A percentile compares a stretch with the other conserved stretches of the same genome.
phyloP scores from a whole-genome alignment of 2,113 vertebrate genomes.

The Isichthys henryi region DNA sequence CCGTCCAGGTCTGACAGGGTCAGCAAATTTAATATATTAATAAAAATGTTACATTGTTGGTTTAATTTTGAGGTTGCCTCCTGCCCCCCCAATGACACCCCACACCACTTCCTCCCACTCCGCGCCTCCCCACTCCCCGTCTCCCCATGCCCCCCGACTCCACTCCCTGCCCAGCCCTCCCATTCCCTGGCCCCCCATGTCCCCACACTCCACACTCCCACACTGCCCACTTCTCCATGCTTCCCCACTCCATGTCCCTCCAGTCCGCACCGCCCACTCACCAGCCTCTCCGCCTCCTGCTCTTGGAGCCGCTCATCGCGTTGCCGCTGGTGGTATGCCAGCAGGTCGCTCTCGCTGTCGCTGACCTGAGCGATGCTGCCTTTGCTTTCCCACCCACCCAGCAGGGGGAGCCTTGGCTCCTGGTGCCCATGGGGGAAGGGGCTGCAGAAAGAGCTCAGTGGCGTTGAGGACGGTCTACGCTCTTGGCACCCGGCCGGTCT shows the following conservation, averaged over 20 bases:
- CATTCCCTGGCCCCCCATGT: slow-evolving; percentile 16
- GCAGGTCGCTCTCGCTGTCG: slow-evolving; percentile 77
- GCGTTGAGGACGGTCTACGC: slow-evolving; percentile 62
- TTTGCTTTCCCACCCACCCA: slow-evolving; percentile 68
- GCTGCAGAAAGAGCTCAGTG: slow-evolving; percentile 49
- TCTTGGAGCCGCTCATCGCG: slow-evolving; percentile 85
- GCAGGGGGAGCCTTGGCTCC: slow-evolving; percentile 27
- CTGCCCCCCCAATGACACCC: no score
- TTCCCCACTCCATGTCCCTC: slow-evolving; percentile 93
- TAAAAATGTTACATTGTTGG: no score
- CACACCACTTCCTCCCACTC: no score
- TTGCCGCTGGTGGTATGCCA: slow-evolving; percentile 89
- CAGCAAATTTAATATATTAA: no score
- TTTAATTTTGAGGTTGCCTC: no score
- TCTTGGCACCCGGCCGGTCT: slow-evolving; percentile 54
- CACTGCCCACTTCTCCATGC: slow-evolving; percentile 17
- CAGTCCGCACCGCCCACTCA: slow-evolving; percentile 55
- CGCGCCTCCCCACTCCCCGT: no score
- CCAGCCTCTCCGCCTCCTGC: slow-evolving; percentile 94
- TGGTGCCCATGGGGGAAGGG: slow-evolving; percentile 59
- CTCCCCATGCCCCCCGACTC: no score
- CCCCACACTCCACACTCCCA: slow-evolving; percentile 77
- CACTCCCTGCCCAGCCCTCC: no score
- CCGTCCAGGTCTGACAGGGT: no score
- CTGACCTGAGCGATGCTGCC: slow-evolving; percentile 91